phyloP scores from a whole-genome alignment of 2,797 vertebrate genomes.

The Emydoidea blandingii region DNA sequence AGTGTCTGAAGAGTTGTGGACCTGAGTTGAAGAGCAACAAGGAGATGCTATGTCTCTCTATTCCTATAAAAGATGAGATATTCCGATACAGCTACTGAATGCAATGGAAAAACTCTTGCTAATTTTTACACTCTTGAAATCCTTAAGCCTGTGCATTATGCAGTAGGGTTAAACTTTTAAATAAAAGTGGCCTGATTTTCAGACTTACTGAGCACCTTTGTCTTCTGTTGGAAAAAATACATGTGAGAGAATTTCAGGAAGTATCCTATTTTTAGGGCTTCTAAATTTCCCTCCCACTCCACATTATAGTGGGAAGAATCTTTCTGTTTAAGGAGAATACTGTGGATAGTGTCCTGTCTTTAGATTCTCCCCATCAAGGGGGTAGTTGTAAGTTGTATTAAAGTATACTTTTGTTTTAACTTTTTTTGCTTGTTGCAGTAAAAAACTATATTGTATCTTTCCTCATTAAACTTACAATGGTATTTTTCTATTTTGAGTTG shows the following conservation, averaged over 20 bases:
- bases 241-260: background rate
- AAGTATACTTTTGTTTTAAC: background rate
- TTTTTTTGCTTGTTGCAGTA: background rate
- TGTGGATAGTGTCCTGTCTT: background rate
- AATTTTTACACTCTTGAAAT: background rate
- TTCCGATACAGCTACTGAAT: background rate
- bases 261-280: background rate
- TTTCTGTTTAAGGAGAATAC: background rate
- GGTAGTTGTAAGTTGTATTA: background rate
- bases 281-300: fast-evolving
- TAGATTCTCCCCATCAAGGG: background rate
- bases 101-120: background rate
- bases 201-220: background rate
- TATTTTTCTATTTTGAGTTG: background rate
- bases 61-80: background rate
- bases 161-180: background rate
- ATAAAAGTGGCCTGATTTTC: background rate
- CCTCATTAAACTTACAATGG: background rate
- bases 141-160: fast-evolving
- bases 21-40: background rate
- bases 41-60: background rate
- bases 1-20: background rate
- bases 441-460: background rate
- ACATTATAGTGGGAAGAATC: background rate
- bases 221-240: background rate